A percentile compares a stretch with the other conserved stretches of the same genome.
Evolutionary conservation across 2,888 invertebrate species (phyloP).

Genomic region (Plebejus melissa): DNA sequence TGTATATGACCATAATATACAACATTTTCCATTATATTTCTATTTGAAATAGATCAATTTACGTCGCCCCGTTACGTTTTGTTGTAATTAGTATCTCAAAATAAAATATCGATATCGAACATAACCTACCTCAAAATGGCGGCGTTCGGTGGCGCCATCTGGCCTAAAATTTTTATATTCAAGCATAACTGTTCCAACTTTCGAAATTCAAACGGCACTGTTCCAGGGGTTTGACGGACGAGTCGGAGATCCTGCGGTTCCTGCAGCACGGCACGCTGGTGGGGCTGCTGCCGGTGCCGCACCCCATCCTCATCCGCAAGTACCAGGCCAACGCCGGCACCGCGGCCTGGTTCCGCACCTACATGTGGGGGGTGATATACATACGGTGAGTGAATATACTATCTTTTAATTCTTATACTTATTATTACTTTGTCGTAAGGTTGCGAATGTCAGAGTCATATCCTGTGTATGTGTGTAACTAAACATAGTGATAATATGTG

Average conservation of each 20-base stretch:
- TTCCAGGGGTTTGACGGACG: slow-evolving; percentile 95
- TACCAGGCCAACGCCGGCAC: slow-evolving; percentile 99
- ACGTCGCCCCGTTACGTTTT: too few relatives aligned
- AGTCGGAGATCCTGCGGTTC: slow-evolving; percentile 99
- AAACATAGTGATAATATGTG: too few relatives aligned
- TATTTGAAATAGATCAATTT: too few relatives aligned
- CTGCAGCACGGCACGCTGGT: slow-evolving; percentile 99
- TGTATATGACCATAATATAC: too few relatives aligned
- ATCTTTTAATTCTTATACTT: too few relatives aligned
- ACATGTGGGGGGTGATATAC: slow-evolving; percentile 99
- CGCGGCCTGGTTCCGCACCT: slow-evolving; percentile 99
- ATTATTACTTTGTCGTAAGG: too few relatives aligned
- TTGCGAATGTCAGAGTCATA: too few relatives aligned
- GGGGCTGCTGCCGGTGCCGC: slow-evolving; percentile 97
- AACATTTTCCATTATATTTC: too few relatives aligned
- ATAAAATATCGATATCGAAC: neutral
- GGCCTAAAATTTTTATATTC: neutral
- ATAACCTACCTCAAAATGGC: neutral
- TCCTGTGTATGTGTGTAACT: too few relatives aligned
- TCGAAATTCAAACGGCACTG: too few relatives aligned
- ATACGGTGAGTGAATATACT: slow-evolving; percentile 81
- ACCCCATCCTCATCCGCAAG: slow-evolving; percentile 98
- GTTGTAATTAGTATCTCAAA: neutral
- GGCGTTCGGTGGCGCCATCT: neutral
- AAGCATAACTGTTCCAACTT: neutral